These are phyloP conservation scores for Rhyacichthys aspro DNA, from an alignment of 2,797 vertebrate species.

Conservation along the genomic window DNA sequence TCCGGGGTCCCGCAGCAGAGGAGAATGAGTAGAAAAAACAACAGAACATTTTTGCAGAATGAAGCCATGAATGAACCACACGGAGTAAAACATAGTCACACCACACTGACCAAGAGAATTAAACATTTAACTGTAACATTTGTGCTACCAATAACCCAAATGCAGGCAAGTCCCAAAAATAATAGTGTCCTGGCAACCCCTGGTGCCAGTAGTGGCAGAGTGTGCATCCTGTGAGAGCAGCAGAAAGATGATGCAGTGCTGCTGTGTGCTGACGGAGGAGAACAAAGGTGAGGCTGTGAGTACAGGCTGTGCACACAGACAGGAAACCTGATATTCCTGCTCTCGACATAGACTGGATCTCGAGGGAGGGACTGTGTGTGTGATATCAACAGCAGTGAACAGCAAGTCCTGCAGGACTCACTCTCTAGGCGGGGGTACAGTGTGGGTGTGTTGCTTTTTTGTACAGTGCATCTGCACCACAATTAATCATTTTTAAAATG, in stretches of 20 bases:
- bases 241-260: slow-evolving; percentile 54
- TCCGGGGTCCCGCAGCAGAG: slow-evolving; percentile 60
- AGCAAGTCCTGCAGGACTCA: slow-evolving; percentile 57
- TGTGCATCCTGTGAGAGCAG: slow-evolving; percentile 58
- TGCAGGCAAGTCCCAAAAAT: slow-evolving; percentile 51
- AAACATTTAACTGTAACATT: slow-evolving; percentile 47
- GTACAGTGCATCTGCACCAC: slow-evolving; percentile 30
- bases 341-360: slow-evolving; percentile 54
- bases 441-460: slow-evolving; percentile 4
- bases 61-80: slow-evolving; percentile 65
- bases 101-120: slow-evolving; percentile 38
- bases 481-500: slow-evolving; percentile 52
- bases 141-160: slow-evolving; percentile 51
- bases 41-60: slow-evolving; percentile 48
- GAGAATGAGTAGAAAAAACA: slow-evolving; percentile 65
- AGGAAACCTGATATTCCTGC: slow-evolving; percentile 79
- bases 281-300: slow-evolving; percentile 74
- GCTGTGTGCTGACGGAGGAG: slow-evolving; percentile 66
- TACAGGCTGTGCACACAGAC: slow-evolving; percentile 77
- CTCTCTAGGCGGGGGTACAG: slow-evolving; percentile 16
- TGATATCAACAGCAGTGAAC: slow-evolving; percentile 61
- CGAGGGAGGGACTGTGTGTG: slow-evolving; percentile 48
- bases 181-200: slow-evolving; percentile 57
- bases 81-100: slow-evolving; percentile 14
- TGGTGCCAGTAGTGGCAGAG: slow-evolving; percentile 46